phyloP scores from a whole-genome alignment of 2,888 invertebrate genomes.

The Xanthia icteritia region DNA sequence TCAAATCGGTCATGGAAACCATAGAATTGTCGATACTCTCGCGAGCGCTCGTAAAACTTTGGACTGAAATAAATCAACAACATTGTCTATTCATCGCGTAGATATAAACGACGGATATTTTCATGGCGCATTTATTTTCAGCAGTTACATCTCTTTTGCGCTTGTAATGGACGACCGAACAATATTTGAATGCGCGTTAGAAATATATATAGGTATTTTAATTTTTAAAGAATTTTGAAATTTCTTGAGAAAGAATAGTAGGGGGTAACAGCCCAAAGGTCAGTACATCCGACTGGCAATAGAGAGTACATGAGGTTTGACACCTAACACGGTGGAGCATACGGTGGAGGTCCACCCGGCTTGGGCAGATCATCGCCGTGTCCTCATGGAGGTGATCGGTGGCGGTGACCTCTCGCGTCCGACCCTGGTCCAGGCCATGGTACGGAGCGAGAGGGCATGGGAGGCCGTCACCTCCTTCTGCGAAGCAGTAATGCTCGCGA shows the following conservation, averaged over 20 bases:
- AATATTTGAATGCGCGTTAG: slow-evolving; percentile 23
- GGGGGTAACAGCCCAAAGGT: not conserved
- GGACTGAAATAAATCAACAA: slow-evolving; percentile 69
- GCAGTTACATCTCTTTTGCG: slow-evolving; percentile 62
- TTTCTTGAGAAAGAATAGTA: not conserved
- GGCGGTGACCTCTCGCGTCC: no score
- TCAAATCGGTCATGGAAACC: slow-evolving; percentile 57
- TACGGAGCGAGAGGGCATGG: no score
- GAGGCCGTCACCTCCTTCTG: no score
- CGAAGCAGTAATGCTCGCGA: no score
- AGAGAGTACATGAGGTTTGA: not conserved
- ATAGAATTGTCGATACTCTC: slow-evolving; percentile 55
- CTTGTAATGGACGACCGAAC: slow-evolving; percentile 35
- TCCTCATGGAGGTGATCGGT: no score
- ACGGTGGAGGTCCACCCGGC: no score
- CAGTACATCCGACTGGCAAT: not conserved
- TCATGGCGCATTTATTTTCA: slow-evolving; percentile 70
- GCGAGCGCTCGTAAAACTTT: slow-evolving; percentile 58
- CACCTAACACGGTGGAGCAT: not conserved
- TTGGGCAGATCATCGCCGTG: no score
- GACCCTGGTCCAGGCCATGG: no score
- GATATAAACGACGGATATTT: slow-evolving; percentile 72
- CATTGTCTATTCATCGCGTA: slow-evolving; percentile 68
- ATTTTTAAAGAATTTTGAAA: slow-evolving; percentile 2
- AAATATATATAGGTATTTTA: not conserved